A percentile compares a stretch with the other conserved stretches of the same genome.
Evolutionary conservation across 1,140 invertebrate genomes (phyloP).

Genomic region (Orchestia grillus): DNA sequence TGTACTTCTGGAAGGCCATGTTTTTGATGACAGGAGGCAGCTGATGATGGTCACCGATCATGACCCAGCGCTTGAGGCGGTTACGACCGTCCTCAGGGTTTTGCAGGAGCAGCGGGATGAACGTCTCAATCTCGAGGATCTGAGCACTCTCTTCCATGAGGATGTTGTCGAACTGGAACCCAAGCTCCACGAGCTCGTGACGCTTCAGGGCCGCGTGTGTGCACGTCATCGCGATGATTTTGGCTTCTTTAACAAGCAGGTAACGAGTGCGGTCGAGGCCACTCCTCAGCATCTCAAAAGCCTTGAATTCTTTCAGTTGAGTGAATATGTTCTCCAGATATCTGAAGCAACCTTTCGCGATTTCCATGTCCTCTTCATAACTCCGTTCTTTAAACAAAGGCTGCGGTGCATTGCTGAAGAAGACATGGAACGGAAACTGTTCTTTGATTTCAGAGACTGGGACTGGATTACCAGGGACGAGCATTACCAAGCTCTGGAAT

Average conservation of each 20-base stretch:
- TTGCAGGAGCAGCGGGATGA: constrained; percentile 96
- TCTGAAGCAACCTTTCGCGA: constrained; percentile 92
- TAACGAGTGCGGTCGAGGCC: constrained; percentile 96
- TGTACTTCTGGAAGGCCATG: constrained; percentile 99
- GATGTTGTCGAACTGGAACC: constrained; percentile 98
- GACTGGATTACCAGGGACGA: constrained; percentile 70
- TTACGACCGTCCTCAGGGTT: constrained; percentile 97
- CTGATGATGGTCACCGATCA: constrained; percentile 99
- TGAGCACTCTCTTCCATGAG: constrained; percentile 99
- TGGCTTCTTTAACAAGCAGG: constrained; percentile 97
- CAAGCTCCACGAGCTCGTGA: constrained; percentile 94
- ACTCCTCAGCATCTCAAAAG: constrained; percentile 93
- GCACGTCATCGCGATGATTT: constrained; percentile 99
- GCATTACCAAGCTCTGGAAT: constrained; percentile 79
- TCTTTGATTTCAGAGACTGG: constrained; percentile 73
- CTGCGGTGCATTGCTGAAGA: constrained; percentile 92
- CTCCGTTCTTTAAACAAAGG: constrained; percentile 87
- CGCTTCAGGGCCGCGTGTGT: constrained; percentile 98
- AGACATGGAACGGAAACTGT: constrained; percentile 93
- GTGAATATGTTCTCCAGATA: constrained; percentile 97
- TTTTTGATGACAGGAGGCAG: constrained; percentile 99
- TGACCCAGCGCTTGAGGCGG: constrained; percentile 98
- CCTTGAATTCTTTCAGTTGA: constrained; percentile 97
- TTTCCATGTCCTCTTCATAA: constrained; percentile 90
- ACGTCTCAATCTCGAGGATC: constrained; percentile 99